Conservation (phyloP, 2,797 vertebrate genomes). For the Molossus molossus region DNA sequence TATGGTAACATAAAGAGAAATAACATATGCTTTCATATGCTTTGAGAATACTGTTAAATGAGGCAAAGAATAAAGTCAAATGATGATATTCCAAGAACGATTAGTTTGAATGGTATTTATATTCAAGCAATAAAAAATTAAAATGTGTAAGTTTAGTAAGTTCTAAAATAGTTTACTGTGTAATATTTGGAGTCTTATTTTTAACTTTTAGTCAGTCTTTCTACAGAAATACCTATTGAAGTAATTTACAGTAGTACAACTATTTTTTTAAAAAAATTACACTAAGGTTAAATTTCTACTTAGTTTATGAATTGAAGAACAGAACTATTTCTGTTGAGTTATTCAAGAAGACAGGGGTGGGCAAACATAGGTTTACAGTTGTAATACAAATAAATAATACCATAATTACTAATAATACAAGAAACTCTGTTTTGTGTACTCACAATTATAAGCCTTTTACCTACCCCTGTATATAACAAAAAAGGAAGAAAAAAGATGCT, state of each 20-base stretch:
- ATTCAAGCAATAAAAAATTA: slow-evolving; percentile 35
- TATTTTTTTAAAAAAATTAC: background rate
- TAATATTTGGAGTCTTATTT: slow-evolving; percentile 5
- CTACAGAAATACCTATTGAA: slow-evolving; percentile 38
- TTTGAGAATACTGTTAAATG: background rate
- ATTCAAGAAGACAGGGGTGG: slow-evolving; percentile 22
- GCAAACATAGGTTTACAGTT: background rate
- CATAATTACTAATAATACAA: background rate
- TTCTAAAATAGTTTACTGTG: slow-evolving; percentile 54
- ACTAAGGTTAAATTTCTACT: background rate
- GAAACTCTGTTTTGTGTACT: too few relatives aligned
- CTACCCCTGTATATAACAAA: background rate
- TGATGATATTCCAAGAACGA: slow-evolving; percentile 50
- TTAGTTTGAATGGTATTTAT: slow-evolving; percentile 61
- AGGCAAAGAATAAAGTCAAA: slow-evolving; percentile 66
- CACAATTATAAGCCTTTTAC: background rate
- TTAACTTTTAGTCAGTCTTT: slow-evolving; percentile 45
- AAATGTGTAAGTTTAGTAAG: slow-evolving; percentile 48
- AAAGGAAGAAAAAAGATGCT: slow-evolving; percentile 20
- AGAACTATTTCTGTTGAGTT: slow-evolving; percentile 29
- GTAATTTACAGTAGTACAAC: background rate
- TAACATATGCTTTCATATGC: slow-evolving; percentile 55
- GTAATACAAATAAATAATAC: background rate
- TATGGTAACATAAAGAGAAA: slow-evolving; percentile 69
- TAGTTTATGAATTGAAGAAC: slow-evolving; percentile 39